Base-by-base conservation (phyloP, 30 jellyfish, hydroid and myxozoan genomes). In the Haliclystus octoradiatus region DNA sequence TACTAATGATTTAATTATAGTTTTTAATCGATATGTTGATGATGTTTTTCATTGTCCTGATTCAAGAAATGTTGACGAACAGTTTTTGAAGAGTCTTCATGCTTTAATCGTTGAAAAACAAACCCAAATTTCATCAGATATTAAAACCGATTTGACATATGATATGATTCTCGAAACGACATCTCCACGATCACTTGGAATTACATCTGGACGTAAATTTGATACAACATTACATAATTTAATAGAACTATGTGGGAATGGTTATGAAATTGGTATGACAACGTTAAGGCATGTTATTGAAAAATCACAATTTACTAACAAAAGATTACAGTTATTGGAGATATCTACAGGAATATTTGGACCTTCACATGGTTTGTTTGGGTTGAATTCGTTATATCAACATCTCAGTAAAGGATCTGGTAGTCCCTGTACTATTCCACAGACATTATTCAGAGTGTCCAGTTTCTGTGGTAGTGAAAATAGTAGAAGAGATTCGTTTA, bases 131-230 rank as follows among this genome's bases (percentile, higher is more conserved):
- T 9, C 9, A 19, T 40, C 57, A 19, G 19, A 5, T 5, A 5
- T 5, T 40, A 40, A 40, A 40, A 19, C 57, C 57, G 19, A 19
- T 40, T 9, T 19, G 9, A 5, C 57, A 5, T 40, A 40, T 40
- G 19, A 5, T 9, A 19, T 19, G 9, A 34, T 15, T 50, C 63
- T 31, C 50, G 73, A 49, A 0, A n/a, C 65, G 4, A 33, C 73
- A 2, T 77, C 81, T 30, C 94, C 94, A 1, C 52, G 77, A 7
- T 72, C 82, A 2, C 81, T 82, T 15, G 94, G 94, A 2, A 74
- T 82, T 24, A 34, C 94, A 22, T 73, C 86, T 27, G 94, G 94
- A 3, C 68, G 94, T 24, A 73, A 76, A 33, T 82, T 82, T 74
- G 94, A 82, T 52, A 52, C 34, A 29, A 77, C 72, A 49, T 63